phyloP scores from a whole-genome alignment of 2,888 invertebrate species.

The Cephus sareptanus region DNA sequence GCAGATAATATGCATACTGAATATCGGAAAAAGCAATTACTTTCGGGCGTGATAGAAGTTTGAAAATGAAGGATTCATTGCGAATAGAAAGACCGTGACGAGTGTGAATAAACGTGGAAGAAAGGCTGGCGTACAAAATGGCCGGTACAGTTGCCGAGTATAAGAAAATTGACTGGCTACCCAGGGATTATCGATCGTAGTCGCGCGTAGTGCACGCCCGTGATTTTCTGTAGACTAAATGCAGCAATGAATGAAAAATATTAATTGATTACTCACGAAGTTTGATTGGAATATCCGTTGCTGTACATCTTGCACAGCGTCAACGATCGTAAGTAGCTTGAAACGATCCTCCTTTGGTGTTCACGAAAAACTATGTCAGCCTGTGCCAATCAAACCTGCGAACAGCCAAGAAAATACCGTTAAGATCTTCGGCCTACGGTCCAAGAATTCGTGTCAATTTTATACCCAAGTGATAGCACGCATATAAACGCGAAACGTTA shows the following conservation, averaged over 20 bases:
- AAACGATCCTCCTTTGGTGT: not conserved
- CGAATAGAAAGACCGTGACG: not conserved
- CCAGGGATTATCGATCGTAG: conserved; percentile 41
- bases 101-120: conserved; percentile 3
- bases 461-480: not conserved
- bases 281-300: conserved; percentile 60
- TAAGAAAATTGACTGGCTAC: conserved; percentile 18
- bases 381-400: conserved; percentile 54
- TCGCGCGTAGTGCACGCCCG: not conserved
- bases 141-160: conserved; percentile 30
- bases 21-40: not conserved
- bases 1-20: not conserved
- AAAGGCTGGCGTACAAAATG: conserved; percentile 42
- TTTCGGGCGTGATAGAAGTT: not conserved
- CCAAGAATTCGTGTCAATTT: not conserved
- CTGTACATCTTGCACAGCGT: conserved; percentile 52
- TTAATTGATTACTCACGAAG: conserved; percentile 52
- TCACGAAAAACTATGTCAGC: conserved; percentile 40
- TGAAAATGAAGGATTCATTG: not conserved
- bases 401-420: conserved; percentile 18
- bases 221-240: not conserved
- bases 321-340: not conserved
- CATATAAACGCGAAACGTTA: not conserved
- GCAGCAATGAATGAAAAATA: not conserved
- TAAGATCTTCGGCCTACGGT: not conserved